phyloP scores from a whole-genome alignment of 2,888 invertebrate genomes.

The Eurytoma adleriae region DNA sequence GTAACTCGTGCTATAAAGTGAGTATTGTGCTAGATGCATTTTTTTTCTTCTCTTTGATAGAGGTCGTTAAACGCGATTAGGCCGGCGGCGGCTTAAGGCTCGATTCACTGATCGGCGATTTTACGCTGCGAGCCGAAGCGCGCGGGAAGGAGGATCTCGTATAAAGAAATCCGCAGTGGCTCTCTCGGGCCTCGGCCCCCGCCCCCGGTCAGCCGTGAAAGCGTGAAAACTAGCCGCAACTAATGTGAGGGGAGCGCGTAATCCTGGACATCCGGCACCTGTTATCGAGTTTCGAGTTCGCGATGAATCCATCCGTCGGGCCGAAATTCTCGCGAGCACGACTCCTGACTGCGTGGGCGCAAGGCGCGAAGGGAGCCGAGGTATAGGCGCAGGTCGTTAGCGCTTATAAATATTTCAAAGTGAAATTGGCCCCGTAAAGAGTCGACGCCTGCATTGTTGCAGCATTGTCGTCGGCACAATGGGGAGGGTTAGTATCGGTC shows the following conservation, averaged over 20 bases:
- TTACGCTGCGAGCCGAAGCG: constrained; percentile 12
- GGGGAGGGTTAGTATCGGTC: constrained; percentile 55
- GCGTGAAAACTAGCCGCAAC: constrained; percentile 39
- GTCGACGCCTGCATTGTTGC: constrained; percentile 60
- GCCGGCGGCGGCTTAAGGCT: no score
- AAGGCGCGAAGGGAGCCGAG: constrained; percentile 2
- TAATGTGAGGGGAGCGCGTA: constrained; percentile 58
- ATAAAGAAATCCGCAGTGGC: constrained; percentile 18
- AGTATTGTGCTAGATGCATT: neutral
- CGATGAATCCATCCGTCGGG: neutral
- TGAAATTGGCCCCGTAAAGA: constrained; percentile 67
- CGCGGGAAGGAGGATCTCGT: neutral
- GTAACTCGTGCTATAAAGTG: no score
- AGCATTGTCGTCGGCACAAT: constrained; percentile 65
- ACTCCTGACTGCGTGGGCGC: neutral
- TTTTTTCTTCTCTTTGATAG: neutral
- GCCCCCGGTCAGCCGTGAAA: constrained; percentile 20
- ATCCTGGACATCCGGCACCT: constrained; percentile 71
- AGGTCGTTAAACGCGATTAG: constrained; percentile 22
- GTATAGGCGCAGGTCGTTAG: constrained; percentile 40
- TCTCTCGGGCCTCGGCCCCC: no score
- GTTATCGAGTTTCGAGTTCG: constrained; percentile 55
- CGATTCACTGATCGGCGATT: constrained; percentile 16
- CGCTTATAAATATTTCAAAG: constrained; percentile 62
- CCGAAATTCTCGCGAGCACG: neutral